phyloP scores from a whole-genome alignment of 1,140 invertebrate genomes.

The Spodoptera frugiperda region DNA sequence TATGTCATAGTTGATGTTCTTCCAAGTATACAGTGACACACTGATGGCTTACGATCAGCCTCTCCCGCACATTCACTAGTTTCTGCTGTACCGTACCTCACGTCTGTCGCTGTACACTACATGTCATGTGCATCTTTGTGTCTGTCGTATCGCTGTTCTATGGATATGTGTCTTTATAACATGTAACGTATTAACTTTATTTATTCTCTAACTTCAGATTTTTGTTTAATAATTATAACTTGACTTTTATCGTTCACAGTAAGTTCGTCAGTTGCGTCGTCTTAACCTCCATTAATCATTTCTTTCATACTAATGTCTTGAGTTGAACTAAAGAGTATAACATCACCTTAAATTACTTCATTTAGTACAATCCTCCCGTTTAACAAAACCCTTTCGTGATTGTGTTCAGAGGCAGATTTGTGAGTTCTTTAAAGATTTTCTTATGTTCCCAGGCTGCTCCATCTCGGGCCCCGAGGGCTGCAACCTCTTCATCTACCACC shows the following conservation, averaged over 20 bases:
- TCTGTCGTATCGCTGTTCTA: conserved; percentile 37
- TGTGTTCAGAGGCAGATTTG: conserved; percentile 83
- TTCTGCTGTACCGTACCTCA: conserved; percentile 32
- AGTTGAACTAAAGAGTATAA: not conserved
- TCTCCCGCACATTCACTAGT: not conserved
- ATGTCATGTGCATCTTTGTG: conserved; percentile 60
- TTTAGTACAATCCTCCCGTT: not conserved
- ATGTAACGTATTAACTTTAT: not conserved
- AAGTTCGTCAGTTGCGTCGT: not conserved
- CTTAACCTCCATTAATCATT: conserved; percentile 11
- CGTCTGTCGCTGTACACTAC: conserved; percentile 60
- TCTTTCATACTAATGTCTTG: not conserved
- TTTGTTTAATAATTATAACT: not conserved
- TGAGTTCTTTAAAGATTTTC: conserved; percentile 88
- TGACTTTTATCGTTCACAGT: conserved; percentile 10
- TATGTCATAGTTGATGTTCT: conserved; percentile 7
- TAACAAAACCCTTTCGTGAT: conserved; percentile 47
- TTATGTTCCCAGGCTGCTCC: conserved; percentile 94
- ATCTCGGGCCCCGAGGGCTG: conserved; percentile 99
- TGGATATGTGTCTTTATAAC: conserved; percentile 53
- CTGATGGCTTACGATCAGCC: conserved; percentile 18
- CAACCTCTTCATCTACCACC: conserved; percentile 99
- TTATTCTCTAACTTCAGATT: not conserved
- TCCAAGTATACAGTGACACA: conserved; percentile 49
- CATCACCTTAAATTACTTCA: not conserved